Evolutionary conservation across 2,113 vertebrate species (phyloP).

Genomic region (Ochotona curzoniae): DNA sequence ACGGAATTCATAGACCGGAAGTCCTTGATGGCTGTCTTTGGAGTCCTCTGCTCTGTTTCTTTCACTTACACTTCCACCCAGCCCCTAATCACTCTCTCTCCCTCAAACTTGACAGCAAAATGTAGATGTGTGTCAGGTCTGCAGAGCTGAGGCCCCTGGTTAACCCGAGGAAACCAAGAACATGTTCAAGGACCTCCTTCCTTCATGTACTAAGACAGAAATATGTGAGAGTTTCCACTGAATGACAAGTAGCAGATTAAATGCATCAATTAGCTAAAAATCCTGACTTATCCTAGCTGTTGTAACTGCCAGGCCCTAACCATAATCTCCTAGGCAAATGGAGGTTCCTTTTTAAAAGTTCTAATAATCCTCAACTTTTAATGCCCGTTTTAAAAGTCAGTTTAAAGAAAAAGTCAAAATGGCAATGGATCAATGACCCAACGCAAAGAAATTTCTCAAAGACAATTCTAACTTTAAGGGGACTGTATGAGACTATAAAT

Average conservation of each 20-base stretch:
- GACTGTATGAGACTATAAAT: not conserved
- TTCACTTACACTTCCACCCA: not conserved
- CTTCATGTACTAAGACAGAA: not conserved
- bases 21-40: not conserved
- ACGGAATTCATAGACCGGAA: not conserved
- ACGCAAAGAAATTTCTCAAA: not conserved
- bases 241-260: not conserved
- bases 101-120: not conserved
- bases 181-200: not conserved
- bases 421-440: not conserved
- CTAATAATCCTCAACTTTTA: not conserved
- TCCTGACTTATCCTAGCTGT: not conserved
- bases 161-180: not conserved
- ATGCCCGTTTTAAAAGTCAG: not conserved
- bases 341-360: not conserved
- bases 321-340: not conserved
- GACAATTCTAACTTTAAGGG: conserved; percentile 23
- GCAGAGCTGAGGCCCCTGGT: not conserved
- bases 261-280: not conserved
- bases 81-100: not conserved
- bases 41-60: not conserved
- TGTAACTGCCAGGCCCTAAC: not conserved
- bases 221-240: not conserved
- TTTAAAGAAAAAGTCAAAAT: not conserved
- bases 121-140: not conserved